phyloP scores from a whole-genome alignment of 2,113 vertebrate species.

The Sylvia atricapilla region DNA sequence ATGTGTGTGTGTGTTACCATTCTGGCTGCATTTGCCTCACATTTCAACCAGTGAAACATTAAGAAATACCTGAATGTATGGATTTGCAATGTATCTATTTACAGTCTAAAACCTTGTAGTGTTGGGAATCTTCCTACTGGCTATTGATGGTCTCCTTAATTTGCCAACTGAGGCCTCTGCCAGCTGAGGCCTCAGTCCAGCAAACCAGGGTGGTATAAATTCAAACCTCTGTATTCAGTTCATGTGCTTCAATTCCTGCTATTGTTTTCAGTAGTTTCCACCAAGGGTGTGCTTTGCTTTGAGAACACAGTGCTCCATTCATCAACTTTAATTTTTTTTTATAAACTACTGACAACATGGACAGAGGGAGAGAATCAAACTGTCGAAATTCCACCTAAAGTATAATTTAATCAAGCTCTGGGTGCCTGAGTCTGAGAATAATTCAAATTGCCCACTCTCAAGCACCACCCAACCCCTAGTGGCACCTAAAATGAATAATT shows the following conservation, averaged over 20 bases:
- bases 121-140: not conserved
- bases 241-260: constrained; percentile 33
- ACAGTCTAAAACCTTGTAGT: not conserved
- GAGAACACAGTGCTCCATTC: constrained; percentile 22
- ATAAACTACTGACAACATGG: not conserved
- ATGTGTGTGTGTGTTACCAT: accelerated
- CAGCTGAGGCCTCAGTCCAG: not conserved
- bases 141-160: not conserved
- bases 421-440: not conserved
- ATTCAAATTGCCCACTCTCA: not conserved
- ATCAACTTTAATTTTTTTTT: not conserved
- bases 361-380: not conserved
- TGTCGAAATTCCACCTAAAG: not conserved
- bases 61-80: not conserved
- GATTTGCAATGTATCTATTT: not conserved
- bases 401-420: not conserved
- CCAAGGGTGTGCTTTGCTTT: constrained; percentile 1
- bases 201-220: not conserved
- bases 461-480: constrained; percentile 19
- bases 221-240: not conserved
- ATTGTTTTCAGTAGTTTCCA: constrained; percentile 49
- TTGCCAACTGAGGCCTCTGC: not conserved
- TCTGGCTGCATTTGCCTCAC: not conserved
- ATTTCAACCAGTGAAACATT: not conserved
- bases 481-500: constrained; percentile 3